Percentiles rank a stretch among this genome's conserved stretches.
These are phyloP conservation scores for Gymnothorax javanicus DNA, from an alignment of 2,797 vertebrate species.

Conservation along the genomic window DNA sequence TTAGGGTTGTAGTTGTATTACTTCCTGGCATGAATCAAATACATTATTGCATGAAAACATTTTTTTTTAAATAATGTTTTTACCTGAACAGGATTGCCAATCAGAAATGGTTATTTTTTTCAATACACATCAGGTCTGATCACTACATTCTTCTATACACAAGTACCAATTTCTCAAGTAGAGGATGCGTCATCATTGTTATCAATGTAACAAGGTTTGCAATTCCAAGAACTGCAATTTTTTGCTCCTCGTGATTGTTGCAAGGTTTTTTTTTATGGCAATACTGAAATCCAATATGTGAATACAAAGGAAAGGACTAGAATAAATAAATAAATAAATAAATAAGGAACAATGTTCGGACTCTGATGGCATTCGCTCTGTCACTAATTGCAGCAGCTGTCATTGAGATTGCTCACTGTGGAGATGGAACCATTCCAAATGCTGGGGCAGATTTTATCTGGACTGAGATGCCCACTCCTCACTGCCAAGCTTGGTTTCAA, in stretches of 20 bases:
- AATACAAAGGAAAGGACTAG: conserved; percentile 22
- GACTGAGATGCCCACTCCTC: conserved; percentile 33
- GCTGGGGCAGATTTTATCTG: conserved; percentile 58
- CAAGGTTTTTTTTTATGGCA: conserved; percentile 36
- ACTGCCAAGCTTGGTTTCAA: conserved; percentile 35
- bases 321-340: conserved; percentile 5
- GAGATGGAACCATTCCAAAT: conserved; percentile 54
- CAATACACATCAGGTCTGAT: conserved; percentile 1
- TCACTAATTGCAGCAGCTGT: conserved; percentile 63
- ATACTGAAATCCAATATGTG: conserved; percentile 48
- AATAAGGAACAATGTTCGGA: conserved; percentile 44
- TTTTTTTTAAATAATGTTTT: background rate
- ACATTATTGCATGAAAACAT: background rate
- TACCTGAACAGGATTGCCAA: background rate
- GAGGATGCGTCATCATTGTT: too few relatives aligned
- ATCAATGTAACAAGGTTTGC: conserved; percentile 20
- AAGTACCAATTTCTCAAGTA: background rate
- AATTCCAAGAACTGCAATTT: conserved; percentile 23
- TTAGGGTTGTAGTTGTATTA: background rate
- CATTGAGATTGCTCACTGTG: conserved; percentile 34
- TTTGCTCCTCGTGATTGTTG: conserved; percentile 32
- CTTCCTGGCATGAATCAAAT: background rate
- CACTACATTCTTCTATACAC: background rate
- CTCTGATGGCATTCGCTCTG: conserved; percentile 55
- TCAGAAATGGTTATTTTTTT: background rate